Conservation (phyloP, 2,113 vertebrate species). For the Tragelaphus strepsiceros region DNA sequence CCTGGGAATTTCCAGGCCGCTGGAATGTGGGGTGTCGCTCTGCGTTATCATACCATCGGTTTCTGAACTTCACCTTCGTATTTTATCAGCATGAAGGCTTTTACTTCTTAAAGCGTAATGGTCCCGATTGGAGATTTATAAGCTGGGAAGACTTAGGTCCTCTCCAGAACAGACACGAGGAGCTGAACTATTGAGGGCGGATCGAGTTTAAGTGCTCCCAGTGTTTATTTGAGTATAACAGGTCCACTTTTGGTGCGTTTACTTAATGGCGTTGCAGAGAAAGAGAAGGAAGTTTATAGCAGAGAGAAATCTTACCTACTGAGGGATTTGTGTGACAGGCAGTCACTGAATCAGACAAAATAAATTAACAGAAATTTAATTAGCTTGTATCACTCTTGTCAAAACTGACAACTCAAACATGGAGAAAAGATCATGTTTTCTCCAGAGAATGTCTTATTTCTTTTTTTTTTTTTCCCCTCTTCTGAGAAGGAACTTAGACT, state of each 20-base stretch:
- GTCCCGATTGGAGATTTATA: conserved; percentile 29
- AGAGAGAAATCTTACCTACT: conserved; percentile 64
- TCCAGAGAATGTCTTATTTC: conserved; percentile 67
- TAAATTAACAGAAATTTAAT: conserved; percentile 86
- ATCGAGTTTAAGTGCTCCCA: conserved; percentile 76
- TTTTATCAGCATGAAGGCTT: conserved; percentile 2
- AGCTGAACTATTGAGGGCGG: conserved; percentile 67
- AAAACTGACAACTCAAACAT: conserved; percentile 80
- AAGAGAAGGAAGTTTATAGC: conserved; percentile 70
- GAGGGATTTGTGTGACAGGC: conserved; percentile 78
- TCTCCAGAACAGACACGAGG: conserved; percentile 54
- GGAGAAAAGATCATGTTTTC: conserved; percentile 78
- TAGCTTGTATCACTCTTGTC: conserved; percentile 80
- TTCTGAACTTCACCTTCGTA: not conserved
- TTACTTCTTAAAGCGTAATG: conserved; percentile 39
- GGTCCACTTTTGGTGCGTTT: conserved; percentile 70
- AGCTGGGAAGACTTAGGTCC: conserved; percentile 35
- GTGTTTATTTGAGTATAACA: conserved; percentile 79
- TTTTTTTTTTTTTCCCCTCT: conserved; percentile 48
- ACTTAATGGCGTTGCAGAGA: conserved; percentile 70
- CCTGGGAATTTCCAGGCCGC: not conserved
- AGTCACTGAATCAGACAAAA: conserved; percentile 79
- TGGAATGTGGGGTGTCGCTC: not conserved
- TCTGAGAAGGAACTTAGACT: conserved; percentile 67
- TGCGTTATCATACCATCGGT: not conserved